Evolutionary conservation across 2,888 invertebrate genomes (phyloP).

Genomic region (Eristalinus sepulchralis): DNA sequence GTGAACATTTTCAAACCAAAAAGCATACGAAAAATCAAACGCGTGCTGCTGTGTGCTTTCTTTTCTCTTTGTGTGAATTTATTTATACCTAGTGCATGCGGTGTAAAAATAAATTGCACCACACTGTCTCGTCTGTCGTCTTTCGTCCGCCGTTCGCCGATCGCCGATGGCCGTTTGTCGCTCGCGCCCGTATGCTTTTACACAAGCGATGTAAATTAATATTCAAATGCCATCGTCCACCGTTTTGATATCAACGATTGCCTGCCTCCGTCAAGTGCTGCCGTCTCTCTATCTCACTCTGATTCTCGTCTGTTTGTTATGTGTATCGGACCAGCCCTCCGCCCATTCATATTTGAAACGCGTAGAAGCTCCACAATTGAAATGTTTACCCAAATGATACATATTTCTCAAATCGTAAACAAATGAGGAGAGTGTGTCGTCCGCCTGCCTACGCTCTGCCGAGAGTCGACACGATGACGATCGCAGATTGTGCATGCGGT

Average conservation of each 20-base stretch:
- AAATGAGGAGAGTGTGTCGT: constrained; percentile 20
- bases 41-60: constrained; percentile 29
- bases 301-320: neutral
- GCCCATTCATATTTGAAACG: constrained; percentile 49
- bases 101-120: constrained; percentile 61
- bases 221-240: constrained; percentile 36
- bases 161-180: too few species aligned
- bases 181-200: neutral
- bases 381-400: constrained; percentile 50
- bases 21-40: constrained; percentile 20
- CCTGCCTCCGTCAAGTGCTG: too few species aligned
- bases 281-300: too few species aligned
- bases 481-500: neutral
- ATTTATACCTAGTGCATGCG: constrained; percentile 54
- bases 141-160: too few species aligned
- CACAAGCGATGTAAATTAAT: constrained; percentile 40
- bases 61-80: constrained; percentile 41
- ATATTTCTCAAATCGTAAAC: constrained; percentile 45
- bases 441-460: constrained; percentile 11
- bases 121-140: neutral
- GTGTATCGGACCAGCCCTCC: neutral
- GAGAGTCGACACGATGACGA: neutral
- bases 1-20: constrained; percentile 13
- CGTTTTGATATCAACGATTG: neutral
- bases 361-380: constrained; percentile 42